Conservation (phyloP, 2,797 vertebrate species). For the Naso thynnoides region DNA sequence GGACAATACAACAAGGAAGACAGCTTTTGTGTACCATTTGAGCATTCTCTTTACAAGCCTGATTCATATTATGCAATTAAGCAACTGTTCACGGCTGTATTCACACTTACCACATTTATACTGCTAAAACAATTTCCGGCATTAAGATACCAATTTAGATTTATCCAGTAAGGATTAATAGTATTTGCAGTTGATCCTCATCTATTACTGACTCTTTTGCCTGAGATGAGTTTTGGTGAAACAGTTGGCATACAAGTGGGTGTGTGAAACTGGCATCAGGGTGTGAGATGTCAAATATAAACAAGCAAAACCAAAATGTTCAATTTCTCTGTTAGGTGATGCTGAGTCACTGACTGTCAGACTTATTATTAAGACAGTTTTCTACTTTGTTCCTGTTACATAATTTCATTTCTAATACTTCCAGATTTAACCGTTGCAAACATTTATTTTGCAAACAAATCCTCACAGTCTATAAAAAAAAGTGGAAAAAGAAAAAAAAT, state of each 20-base stretch:
- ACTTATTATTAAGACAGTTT: background rate
- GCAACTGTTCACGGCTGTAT: slow-evolving; percentile 8
- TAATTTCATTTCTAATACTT: background rate
- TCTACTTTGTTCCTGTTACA: background rate
- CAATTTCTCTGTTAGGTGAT: background rate
- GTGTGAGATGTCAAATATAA: background rate
- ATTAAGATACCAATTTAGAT: slow-evolving; percentile 12
- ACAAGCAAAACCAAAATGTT: background rate
- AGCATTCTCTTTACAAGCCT: background rate
- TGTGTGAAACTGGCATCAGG: background rate
- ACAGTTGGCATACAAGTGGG: background rate
- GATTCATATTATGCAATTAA: slow-evolving; percentile 3
- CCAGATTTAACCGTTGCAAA: background rate
- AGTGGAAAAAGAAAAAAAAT: background rate
- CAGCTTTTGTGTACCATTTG: background rate
- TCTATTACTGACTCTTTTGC: background rate
- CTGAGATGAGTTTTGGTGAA: background rate
- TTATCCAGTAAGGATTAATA: slow-evolving; percentile 9
- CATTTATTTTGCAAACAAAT: slow-evolving; percentile 21
- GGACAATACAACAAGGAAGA: background rate
- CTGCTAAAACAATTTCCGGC: background rate
- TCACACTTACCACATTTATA: slow-evolving; percentile 9
- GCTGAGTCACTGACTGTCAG: background rate
- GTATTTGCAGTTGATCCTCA: slow-evolving; percentile 4
- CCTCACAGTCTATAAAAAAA: background rate